Conservation (phyloP, 2,797 vertebrate genomes). For the Amphiprion clarkii region DNA sequence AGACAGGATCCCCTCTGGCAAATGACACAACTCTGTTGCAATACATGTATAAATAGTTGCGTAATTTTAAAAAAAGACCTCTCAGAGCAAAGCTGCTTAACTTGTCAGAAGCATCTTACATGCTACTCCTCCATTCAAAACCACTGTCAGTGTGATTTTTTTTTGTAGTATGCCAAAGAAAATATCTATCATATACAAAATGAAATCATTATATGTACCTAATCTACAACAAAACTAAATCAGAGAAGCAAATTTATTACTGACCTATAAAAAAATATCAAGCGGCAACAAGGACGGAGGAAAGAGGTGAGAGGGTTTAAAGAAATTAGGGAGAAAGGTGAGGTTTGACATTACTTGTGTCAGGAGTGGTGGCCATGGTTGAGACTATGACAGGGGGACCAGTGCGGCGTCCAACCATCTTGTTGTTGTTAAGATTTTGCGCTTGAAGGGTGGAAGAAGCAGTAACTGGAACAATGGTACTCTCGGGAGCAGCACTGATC, state of each 20-base stretch:
- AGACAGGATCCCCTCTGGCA: conserved; percentile 70
- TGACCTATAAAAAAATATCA: background rate
- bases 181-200: conserved; percentile 12
- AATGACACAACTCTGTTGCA: conserved; percentile 77
- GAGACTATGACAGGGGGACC: conserved; percentile 97
- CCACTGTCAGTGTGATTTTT: conserved; percentile 44
- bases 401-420: conserved; percentile 92
- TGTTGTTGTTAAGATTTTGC: conserved; percentile 84
- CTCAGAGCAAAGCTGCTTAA: conserved; percentile 78
- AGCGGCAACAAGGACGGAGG: conserved; percentile 3
- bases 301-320: background rate
- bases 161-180: conserved; percentile 33
- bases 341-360: conserved; percentile 92
- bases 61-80: conserved; percentile 66
- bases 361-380: conserved; percentile 91
- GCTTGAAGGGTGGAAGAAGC: conserved; percentile 77
- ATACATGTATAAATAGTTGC: conserved; percentile 75
- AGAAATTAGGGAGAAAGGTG: conserved; percentile 21
- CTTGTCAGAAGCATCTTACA: conserved; percentile 74
- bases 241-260: background rate
- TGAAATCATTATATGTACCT: conserved; percentile 32
- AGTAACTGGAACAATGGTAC: conserved; percentile 60
- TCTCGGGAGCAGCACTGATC: conserved; percentile 72
- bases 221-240: conserved; percentile 15
- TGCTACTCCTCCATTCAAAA: conserved; percentile 61